Percentiles rank a stretch among this genome's conserved stretches.
Conservation (phyloP, 2,888 invertebrate species). For the Poecilus cupreus region DNA sequence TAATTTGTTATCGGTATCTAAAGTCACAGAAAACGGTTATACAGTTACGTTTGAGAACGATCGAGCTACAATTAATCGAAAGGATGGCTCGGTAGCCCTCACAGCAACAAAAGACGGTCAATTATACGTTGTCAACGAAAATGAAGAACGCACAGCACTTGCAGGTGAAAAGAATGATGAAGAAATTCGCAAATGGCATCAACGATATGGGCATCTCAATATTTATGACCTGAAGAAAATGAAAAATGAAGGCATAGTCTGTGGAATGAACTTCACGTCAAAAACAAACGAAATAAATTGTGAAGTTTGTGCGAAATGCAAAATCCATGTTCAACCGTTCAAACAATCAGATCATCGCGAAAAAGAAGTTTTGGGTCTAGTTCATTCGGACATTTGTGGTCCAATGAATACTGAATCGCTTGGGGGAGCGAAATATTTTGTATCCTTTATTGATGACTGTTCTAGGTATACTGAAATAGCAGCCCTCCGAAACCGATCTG, state of each 20-base stretch:
- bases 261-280: constrained; percentile 53
- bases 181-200: constrained; percentile 61
- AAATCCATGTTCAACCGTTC: constrained; percentile 61
- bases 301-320: constrained; percentile 59
- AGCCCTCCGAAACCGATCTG: constrained; percentile 55
- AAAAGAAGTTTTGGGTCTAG: constrained; percentile 53
- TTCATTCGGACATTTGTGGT: constrained; percentile 64
- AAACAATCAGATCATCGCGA: constrained; percentile 53
- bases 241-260: constrained; percentile 56
- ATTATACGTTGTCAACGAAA: constrained; percentile 34
- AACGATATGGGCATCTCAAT: constrained; percentile 62
- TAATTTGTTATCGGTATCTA: constrained; percentile 63
- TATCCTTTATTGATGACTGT: constrained; percentile 64
- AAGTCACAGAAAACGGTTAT: constrained; percentile 62
- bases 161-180: background rate
- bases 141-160: constrained; percentile 31
- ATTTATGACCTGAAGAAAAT: constrained; percentile 60
- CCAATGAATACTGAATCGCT: constrained; percentile 63
- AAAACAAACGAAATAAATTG: constrained; percentile 38
- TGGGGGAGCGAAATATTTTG: constrained; percentile 62
- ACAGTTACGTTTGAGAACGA: constrained; percentile 61
- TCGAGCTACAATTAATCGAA: constrained; percentile 59
- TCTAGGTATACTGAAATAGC: constrained; percentile 62
- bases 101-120: constrained; percentile 36
- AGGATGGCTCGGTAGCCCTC: constrained; percentile 55